Base-by-base conservation (phyloP, 2,888 invertebrate species). In the Asteroscopus sphinx region DNA sequence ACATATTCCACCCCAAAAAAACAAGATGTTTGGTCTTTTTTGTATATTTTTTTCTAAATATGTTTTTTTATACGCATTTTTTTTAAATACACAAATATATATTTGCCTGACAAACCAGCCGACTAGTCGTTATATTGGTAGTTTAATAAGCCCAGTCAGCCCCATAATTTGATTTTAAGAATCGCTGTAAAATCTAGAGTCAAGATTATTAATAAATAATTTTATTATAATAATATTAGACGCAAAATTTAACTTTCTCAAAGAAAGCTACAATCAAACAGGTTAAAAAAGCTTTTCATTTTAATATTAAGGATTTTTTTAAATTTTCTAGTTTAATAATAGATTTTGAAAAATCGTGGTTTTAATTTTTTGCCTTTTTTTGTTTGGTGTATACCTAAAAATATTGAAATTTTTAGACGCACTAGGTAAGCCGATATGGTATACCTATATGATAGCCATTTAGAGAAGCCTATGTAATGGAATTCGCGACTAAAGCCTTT, bases 181-280 rank as follows among this genome's bases (percentile, higher is more conserved):
- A 13, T 54, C 41, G 65, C 65, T 74, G 53, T 68, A 66, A 68
- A 49, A 56, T 58, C 25, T 37, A 74, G 53, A 41, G 15, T 40
- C 48, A 40, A 66, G 65, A 40, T 39, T 28, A 28, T 21, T 21
- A 21, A 21, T 21, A 21, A 21, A 21, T 21, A 3, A 26, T 5
- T 26, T 6, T 26, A 26, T 37, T 49, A 40, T 21, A 3, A 21
- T 21, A n/a, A n/a, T 56, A 54, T 47, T 52, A 63, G 46, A 44
- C 11, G 30, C 25, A 33, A 62, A 51, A 37, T 33, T 41, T 59
- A 64, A 48, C 74, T 73, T 76, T 77, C 76, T 77, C 37, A 59
- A 77, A 76, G 76, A 73, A 66, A 77, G 63, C 48, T 46, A 28
- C 54, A 54, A 25, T 55, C 76, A 68, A 25, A 57, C 76, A 68